Base-by-base conservation (phyloP, 35 echinoderm and acorn worm genomes). In the Ophiothrix spiculata region DNA sequence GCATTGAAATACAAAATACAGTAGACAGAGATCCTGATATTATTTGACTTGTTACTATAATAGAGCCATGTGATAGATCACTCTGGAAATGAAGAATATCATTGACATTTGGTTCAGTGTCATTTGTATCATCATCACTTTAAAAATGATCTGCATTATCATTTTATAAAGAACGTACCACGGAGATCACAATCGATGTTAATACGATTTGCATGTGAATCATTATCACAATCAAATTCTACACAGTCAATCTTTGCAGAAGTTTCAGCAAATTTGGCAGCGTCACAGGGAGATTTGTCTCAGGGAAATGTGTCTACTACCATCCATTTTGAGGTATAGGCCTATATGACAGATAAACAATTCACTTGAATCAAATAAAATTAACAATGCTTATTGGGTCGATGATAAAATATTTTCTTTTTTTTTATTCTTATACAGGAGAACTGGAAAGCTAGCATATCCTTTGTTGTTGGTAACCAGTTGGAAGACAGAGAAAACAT, bases 401-500 rank as follows among this genome's bases (percentile, higher is more conserved):
- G n/a, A n/a, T n/a, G 31, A 11, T 4, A 29, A 19, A 79, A 28
- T 56, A 64, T 35, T 36, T 25, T 87, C 32, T 54, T 25, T 37
- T 56, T 69, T 64, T 88, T 25, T 77, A 42, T 78, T 88, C 0
- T 56, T 78, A 77, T 32, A 39, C 74, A 97, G 96, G 96, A 99
- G 60, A 83, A 49, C 28, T 99, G 96, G 96, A 99, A 90, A 38
- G 80, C 91, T 76, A 91, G 89, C 80, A 77, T 99, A 35, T 56
- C 88, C 25, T 86, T 85, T 75, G 40, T 94, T 34, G 88, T 99
- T 12, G 92, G 89, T 2, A 80, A 90, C 36, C 86, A 77, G 37
- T 78, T 99, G 25, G 83, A 84, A 78, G 96, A 99, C 39, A 91
- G 90, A 49, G 91, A 93, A 40, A 84, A 99, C 69, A 75, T 84